phyloP scores from a whole-genome alignment of 2,888 invertebrate species.

The Eueremaeus valkanovi region DNA sequence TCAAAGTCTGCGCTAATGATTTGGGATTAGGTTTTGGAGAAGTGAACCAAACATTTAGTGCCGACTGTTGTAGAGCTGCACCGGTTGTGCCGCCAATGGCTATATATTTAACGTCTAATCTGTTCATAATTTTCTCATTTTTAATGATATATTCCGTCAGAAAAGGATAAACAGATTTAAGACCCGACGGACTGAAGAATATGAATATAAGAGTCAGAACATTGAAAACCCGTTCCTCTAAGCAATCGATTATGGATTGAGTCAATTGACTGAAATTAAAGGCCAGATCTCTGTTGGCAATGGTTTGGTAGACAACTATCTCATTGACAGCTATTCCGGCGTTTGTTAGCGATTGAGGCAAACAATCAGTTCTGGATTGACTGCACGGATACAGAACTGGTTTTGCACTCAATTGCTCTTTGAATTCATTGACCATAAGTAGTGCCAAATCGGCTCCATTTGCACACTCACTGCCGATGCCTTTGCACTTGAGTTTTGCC shows the following conservation, averaged over 20 bases:
- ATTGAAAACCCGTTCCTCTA: not conserved
- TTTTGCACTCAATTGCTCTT: not conserved
- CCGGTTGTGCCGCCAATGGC: conserved; percentile 36
- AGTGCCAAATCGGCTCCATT: conserved; percentile 26
- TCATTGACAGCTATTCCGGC: conserved; percentile 8
- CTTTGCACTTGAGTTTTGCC: conserved; percentile 2
- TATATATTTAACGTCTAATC: conserved; percentile 5
- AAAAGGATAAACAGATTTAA: conserved; percentile 21
- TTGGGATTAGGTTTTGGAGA: conserved; percentile 33
- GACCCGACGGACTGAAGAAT: conserved; percentile 40
- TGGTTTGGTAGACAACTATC: conserved; percentile 36
- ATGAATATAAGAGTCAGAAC: conserved; percentile 9
- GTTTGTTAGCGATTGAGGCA: not conserved
- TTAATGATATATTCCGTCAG: not conserved
- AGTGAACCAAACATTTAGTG: conserved; percentile 31
- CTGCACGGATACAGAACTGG: conserved; percentile 38
- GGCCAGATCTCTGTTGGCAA: conserved; percentile 18
- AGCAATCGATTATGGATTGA: not conserved
- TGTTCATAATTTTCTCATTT: not conserved
- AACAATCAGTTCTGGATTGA: conserved; percentile 22
- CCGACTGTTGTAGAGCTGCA: not conserved
- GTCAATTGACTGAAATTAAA: not conserved
- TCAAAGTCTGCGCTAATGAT: conserved; percentile 33
- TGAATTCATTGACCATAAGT: conserved; percentile 30
- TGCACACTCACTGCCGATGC: conserved; percentile 20